A percentile compares a stretch with the other conserved stretches of the same genome.
These are phyloP conservation scores for Colaptes auratus DNA, from an alignment of 2,113 vertebrate species.

Conservation along the genomic window DNA sequence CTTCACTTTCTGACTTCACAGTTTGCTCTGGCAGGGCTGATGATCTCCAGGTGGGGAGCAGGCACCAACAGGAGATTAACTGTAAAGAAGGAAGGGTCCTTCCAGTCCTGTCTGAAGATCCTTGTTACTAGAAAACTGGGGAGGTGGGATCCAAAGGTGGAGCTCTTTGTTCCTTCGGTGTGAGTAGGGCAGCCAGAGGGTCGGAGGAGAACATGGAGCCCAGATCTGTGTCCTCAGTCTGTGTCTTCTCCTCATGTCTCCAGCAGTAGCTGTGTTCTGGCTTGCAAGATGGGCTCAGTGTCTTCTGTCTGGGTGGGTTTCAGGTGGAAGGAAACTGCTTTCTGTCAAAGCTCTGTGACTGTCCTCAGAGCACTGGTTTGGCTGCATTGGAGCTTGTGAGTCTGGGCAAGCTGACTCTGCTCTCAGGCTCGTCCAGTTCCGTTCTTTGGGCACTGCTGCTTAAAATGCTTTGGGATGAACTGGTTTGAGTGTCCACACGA, in stretches of 20 bases:
- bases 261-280: neutral
- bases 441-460: neutral
- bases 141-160: neutral
- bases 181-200: neutral
- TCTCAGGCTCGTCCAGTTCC: neutral
- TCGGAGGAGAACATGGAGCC: neutral
- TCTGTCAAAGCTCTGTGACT: neutral
- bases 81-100: neutral
- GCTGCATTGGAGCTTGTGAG: neutral
- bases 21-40: neutral
- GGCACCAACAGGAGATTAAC: neutral
- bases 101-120: neutral
- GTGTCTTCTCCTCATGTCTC: neutral
- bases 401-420: neutral
- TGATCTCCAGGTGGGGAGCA: neutral
- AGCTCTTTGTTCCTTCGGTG: neutral
- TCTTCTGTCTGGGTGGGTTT: fast-evolving
- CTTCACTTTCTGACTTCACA: neutral
- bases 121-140: neutral
- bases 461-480: neutral
- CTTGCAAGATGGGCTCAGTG: neutral
- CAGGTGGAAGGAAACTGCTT: neutral
- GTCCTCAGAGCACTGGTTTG: neutral
- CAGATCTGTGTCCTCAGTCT: neutral
- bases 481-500: neutral